A percentile compares a stretch with the other conserved stretches of the same genome.
phyloP scores from a whole-genome alignment of 1,140 invertebrate genomes.

The Drosophila rhopaloa region DNA sequence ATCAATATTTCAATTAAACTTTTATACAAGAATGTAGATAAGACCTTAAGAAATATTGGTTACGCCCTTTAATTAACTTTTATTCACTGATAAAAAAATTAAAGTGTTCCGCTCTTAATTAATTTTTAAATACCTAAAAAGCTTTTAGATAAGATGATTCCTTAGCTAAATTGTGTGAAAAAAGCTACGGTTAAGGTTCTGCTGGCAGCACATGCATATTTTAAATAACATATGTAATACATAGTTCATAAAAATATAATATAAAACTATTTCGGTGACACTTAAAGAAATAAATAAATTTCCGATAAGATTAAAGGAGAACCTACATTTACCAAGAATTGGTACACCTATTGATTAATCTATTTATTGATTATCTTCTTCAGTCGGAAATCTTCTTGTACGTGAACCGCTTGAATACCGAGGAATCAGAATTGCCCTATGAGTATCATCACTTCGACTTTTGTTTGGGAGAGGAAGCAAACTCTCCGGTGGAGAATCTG shows the following conservation, averaged over 20 bases:
- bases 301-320: slow-evolving; percentile 11
- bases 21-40: background rate
- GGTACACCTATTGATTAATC: slow-evolving; percentile 3
- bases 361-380: slow-evolving; percentile 12
- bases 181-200: too few relatives aligned
- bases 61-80: background rate
- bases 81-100: background rate
- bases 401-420: slow-evolving; percentile 98
- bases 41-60: background rate
- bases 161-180: too few relatives aligned
- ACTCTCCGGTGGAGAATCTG: slow-evolving; percentile 97
- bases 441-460: slow-evolving; percentile 99
- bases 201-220: too few relatives aligned
- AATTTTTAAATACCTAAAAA: background rate
- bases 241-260: background rate
- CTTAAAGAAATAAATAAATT: background rate
- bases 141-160: background rate
- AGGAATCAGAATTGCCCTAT: slow-evolving; percentile 98
- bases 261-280: background rate
- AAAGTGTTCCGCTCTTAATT: background rate
- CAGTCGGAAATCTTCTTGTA: slow-evolving; percentile 87
- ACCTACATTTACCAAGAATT: background rate
- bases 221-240: too few relatives aligned
- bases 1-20: background rate
- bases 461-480: slow-evolving; percentile 90